Conservation (phyloP, 2,888 invertebrate genomes). For the Dicyrtomina minuta region DNA sequence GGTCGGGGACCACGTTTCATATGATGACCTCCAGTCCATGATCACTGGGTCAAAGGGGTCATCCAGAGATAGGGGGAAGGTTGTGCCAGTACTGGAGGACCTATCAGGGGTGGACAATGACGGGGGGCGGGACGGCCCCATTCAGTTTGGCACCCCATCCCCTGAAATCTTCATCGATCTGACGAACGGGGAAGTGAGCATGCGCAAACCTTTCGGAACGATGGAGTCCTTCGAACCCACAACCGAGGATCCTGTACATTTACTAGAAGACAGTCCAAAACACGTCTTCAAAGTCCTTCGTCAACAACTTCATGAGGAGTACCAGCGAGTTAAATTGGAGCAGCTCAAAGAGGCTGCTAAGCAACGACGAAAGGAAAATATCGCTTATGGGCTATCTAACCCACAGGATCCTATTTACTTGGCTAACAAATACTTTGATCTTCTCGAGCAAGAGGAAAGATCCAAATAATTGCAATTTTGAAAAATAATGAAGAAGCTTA, state of each 20-base stretch:
- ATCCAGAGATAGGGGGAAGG: not conserved
- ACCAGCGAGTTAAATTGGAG: slow-evolving; percentile 45
- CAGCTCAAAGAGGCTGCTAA: slow-evolving; percentile 44
- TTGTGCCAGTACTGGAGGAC: slow-evolving; percentile 1
- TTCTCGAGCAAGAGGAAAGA: slow-evolving; percentile 31
- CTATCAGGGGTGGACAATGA: not conserved
- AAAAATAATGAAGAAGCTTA: too few species aligned
- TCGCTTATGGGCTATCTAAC: slow-evolving; percentile 40
- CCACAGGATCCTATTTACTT: slow-evolving; percentile 43
- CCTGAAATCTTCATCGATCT: slow-evolving; percentile 51
- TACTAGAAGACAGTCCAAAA: slow-evolving; percentile 40
- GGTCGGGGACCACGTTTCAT: slow-evolving; percentile 48
- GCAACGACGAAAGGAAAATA: slow-evolving; percentile 45
- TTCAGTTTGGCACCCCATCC: not conserved
- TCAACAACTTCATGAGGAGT: slow-evolving; percentile 41
- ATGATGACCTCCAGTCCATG: slow-evolving; percentile 38
- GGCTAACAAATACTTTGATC: slow-evolving; percentile 46
- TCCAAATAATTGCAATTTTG: too few species aligned
- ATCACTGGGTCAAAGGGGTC: slow-evolving; percentile 25
- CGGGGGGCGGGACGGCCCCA: not conserved
- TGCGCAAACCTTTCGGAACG: slow-evolving; percentile 48
- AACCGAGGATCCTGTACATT: slow-evolving; percentile 34
- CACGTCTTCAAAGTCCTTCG: slow-evolving; percentile 45
- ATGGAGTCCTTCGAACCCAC: slow-evolving; percentile 44
- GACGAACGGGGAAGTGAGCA: slow-evolving; percentile 51